Conservation (phyloP, 2,888 invertebrate species). For the Limnephilus marmoratus region DNA sequence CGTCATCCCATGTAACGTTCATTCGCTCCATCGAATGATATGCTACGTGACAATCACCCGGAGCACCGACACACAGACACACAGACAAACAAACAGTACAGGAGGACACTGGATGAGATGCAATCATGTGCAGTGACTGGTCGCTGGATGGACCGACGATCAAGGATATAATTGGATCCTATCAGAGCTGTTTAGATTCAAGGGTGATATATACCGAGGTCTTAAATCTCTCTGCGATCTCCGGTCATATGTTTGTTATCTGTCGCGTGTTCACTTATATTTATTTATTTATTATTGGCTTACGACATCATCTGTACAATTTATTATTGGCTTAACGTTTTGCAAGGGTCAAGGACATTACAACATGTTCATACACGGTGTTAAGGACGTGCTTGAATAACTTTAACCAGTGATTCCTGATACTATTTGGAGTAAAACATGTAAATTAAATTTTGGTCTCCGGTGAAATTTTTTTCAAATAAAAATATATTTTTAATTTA, state of each 20-base stretch:
- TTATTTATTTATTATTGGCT: neutral
- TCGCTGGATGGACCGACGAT: neutral
- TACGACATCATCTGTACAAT: neutral
- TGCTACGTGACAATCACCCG: neutral
- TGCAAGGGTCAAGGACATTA: neutral
- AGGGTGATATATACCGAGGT: neutral
- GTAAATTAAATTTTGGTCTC: too few species aligned
- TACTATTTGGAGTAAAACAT: too few species aligned
- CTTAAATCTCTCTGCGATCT: neutral
- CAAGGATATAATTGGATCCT: neutral
- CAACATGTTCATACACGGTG: neutral
- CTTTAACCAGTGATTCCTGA: too few species aligned
- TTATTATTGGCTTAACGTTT: neutral
- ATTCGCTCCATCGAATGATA: neutral
- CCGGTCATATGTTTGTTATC: neutral
- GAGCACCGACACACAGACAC: neutral
- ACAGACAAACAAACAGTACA: neutral
- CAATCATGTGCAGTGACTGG: neutral
- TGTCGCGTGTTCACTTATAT: neutral
- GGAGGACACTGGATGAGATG: neutral
- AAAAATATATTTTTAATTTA: too few species aligned
- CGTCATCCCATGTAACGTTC: neutral
- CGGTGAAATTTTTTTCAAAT: too few species aligned
- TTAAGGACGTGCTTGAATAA: too few species aligned
- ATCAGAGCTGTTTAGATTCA: neutral